Conservation (phyloP, 2,888 invertebrate genomes). For the Orchesella flavescens region DNA sequence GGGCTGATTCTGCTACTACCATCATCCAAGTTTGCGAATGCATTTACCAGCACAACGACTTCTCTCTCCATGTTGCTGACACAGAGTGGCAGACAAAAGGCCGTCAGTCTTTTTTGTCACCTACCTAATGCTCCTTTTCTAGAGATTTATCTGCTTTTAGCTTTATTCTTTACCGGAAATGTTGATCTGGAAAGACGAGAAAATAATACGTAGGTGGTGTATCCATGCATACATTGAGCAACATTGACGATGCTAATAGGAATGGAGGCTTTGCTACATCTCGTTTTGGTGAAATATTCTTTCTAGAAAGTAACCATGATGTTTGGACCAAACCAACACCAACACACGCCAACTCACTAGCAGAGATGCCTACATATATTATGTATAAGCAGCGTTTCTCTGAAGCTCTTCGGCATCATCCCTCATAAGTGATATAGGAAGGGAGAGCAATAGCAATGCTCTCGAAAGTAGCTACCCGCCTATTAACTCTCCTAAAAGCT, state of each 20-base stretch:
- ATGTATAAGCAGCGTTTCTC: constrained; percentile 13
- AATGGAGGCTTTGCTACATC: not conserved
- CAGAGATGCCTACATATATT: not conserved
- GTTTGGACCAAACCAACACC: not conserved
- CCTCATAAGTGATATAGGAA: constrained; percentile 10
- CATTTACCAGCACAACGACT: constrained; percentile 19
- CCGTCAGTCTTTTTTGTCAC: constrained; percentile 65
- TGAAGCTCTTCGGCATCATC: not conserved
- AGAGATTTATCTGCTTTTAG: constrained; percentile 60
- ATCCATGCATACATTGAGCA: not conserved
- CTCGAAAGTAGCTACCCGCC: constrained; percentile 38
- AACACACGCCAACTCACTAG: constrained; percentile 20
- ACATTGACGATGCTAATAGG: not conserved
- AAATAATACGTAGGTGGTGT: too few species aligned
- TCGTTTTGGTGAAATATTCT: not conserved
- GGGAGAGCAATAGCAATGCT: not conserved
- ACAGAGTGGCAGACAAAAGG: constrained; percentile 57
- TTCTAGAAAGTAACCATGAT: not conserved
- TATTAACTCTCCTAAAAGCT: constrained; percentile 59
- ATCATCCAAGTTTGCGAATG: constrained; percentile 19
- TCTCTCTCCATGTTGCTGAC: constrained; percentile 52
- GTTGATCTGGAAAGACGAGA: constrained; percentile 22
- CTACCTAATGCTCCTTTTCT: constrained; percentile 59
- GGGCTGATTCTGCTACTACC: constrained; percentile 33
- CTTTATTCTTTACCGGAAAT: constrained; percentile 24